A percentile compares a stretch with the other conserved stretches of the same genome.
phyloP scores from a whole-genome alignment of 2,888 invertebrate genomes.

The Mesopsocus fuscifrons region DNA sequence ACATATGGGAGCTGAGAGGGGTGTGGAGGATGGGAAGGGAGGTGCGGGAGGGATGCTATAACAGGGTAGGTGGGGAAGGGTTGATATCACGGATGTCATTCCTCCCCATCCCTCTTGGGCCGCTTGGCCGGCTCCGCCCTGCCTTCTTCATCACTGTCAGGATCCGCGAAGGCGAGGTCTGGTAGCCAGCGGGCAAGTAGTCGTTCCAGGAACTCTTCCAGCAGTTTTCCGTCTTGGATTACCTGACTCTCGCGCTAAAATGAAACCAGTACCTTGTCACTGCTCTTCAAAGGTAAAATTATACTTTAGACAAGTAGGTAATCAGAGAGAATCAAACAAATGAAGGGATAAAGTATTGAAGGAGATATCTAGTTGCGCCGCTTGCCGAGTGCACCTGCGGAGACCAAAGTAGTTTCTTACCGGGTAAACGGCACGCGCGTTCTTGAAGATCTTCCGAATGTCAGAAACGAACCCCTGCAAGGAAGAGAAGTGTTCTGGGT shows the following conservation, averaged over 20 bases:
- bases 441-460: conserved; percentile 68
- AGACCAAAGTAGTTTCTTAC: no score
- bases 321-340: conserved; percentile 12
- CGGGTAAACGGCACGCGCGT: conserved; percentile 68
- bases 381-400: no score
- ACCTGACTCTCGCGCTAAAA: conserved; percentile 53
- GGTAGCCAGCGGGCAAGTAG: conserved; percentile 66
- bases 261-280: conserved; percentile 11
- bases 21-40: no score
- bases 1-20: no score
- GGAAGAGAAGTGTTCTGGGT: conserved; percentile 51
- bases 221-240: conserved; percentile 55
- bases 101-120: not conserved
- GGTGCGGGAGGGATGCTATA: no score
- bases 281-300: no score
- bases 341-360: conserved; percentile 12
- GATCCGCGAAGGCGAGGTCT: conserved; percentile 25
- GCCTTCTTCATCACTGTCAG: not conserved
- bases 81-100: conserved; percentile 3
- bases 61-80: no score
- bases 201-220: conserved; percentile 73
- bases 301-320: conserved; percentile 6
- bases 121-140: not conserved
- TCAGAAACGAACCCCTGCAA: conserved; percentile 61
- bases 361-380: no score